Evolutionary conservation across 30 jellyfish, hydroid and myxozoan species (phyloP).

Genomic region (Rhopilema esculentum): DNA sequence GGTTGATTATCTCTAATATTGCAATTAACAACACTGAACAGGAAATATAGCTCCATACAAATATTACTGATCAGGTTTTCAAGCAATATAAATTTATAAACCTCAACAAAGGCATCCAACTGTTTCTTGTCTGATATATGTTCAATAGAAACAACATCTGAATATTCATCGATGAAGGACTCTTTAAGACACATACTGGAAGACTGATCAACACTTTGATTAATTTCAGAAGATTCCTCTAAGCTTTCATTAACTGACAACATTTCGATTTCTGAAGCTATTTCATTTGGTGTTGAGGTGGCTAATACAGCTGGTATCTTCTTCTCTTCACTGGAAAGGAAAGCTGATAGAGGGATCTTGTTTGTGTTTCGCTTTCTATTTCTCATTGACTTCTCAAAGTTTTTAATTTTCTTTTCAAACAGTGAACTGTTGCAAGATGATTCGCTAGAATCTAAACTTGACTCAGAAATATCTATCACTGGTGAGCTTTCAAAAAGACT

Average conservation of each 20-base stretch:
- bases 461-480: conserved; percentile 19
- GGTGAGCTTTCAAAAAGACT: conserved; percentile 53
- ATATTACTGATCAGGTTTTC: conserved; percentile 63
- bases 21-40: conserved; percentile 65
- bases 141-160: conserved; percentile 2
- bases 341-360: conserved; percentile 48
- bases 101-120: conserved; percentile 47
- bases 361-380: conserved; percentile 4
- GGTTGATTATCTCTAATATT: background rate
- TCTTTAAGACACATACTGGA: background rate
- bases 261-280: background rate
- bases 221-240: background rate
- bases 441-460: conserved; percentile 53
- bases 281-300: background rate
- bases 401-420: conserved; percentile 30
- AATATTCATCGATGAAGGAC: background rate
- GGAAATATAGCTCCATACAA: conserved; percentile 67
- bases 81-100: conserved; percentile 57
- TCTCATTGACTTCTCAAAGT: conserved; percentile 35
- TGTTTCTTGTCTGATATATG: conserved; percentile 26
- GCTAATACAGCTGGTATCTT: background rate
- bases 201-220: background rate
- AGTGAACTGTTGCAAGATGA: conserved; percentile 5
- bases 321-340: conserved; percentile 10
- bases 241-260: background rate